Percentiles rank a stretch among this genome's conserved stretches.
Conservation (phyloP, 2,113 vertebrate genomes). For the Macroglossus sobrinus region DNA sequence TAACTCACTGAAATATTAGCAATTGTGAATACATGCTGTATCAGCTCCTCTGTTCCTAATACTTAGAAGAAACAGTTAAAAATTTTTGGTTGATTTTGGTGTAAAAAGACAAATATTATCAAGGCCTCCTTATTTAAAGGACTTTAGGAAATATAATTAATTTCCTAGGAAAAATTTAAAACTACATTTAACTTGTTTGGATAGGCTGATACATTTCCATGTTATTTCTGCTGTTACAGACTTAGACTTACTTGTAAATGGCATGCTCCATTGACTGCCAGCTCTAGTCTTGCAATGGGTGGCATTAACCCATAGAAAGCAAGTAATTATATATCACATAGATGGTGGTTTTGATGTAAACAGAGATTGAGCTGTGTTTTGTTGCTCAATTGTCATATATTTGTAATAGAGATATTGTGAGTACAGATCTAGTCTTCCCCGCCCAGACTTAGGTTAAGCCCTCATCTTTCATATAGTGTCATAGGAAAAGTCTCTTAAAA, state of each 20-base stretch:
- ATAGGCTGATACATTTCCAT: conserved; percentile 73
- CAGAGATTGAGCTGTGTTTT: background rate
- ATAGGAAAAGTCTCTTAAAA: conserved; percentile 41
- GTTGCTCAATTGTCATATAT: background rate
- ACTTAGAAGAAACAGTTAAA: conserved; percentile 4
- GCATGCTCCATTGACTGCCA: background rate
- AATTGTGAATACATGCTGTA: conserved; percentile 45
- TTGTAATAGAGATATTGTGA: background rate
- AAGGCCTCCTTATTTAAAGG: conserved; percentile 33
- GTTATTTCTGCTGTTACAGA: conserved; percentile 58
- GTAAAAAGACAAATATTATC: conserved; percentile 38
- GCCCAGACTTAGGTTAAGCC: conserved; percentile 28
- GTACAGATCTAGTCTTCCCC: conserved; percentile 43
- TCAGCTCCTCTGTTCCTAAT: conserved; percentile 52
- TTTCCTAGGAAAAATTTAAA: conserved; percentile 52
- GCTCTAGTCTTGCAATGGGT: background rate
- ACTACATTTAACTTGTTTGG: conserved; percentile 43
- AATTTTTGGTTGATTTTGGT: conserved; percentile 3
- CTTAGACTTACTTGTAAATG: conserved; percentile 61
- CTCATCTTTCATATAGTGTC: background rate
- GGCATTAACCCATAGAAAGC: background rate
- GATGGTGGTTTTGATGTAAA: background rate
- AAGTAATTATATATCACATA: background rate
- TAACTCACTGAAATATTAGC: conserved; percentile 52
- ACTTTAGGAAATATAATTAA: conserved; percentile 50